Evolutionary conservation across 1,140 invertebrate genomes (phyloP).

Genomic region (Riptortus pedestris): DNA sequence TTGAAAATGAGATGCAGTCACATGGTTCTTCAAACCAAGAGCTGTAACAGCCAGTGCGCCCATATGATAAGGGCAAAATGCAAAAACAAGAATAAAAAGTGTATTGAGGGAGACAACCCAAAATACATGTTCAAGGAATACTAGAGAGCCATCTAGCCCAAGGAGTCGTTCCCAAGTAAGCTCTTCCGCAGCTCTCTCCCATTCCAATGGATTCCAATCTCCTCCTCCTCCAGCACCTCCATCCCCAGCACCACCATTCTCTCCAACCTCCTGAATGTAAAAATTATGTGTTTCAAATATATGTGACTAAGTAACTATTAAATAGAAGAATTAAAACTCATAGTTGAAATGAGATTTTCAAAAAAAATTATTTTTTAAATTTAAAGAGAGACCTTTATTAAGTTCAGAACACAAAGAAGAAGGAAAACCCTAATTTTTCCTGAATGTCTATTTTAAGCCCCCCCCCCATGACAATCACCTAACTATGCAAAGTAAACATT

Average conservation of each 20-base stretch:
- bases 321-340: too few relatives aligned
- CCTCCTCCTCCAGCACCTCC: conserved; percentile 51
- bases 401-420: too few relatives aligned
- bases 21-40: conserved; percentile 64
- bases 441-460: too few relatives aligned
- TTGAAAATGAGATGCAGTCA: conserved; percentile 75
- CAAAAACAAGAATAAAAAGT: conserved; percentile 87
- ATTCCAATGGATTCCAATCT: conserved; percentile 97
- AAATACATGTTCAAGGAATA: conserved; percentile 96
- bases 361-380: too few relatives aligned
- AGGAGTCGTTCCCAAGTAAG: conserved; percentile 94
- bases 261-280: conserved; percentile 32
- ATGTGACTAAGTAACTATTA: too few relatives aligned
- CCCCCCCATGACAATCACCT: too few relatives aligned
- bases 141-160: conserved; percentile 88
- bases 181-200: conserved; percentile 94
- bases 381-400: too few relatives aligned
- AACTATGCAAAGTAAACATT: too few relatives aligned
- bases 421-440: too few relatives aligned
- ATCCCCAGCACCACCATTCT: conserved; percentile 26
- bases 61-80: conserved; percentile 93
- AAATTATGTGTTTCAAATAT: too few relatives aligned
- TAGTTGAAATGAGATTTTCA: too few relatives aligned
- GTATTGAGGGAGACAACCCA: conserved; percentile 98
- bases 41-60: conserved; percentile 71